Conservation (phyloP, 2,113 vertebrate species). For the Aix galericulata region DNA sequence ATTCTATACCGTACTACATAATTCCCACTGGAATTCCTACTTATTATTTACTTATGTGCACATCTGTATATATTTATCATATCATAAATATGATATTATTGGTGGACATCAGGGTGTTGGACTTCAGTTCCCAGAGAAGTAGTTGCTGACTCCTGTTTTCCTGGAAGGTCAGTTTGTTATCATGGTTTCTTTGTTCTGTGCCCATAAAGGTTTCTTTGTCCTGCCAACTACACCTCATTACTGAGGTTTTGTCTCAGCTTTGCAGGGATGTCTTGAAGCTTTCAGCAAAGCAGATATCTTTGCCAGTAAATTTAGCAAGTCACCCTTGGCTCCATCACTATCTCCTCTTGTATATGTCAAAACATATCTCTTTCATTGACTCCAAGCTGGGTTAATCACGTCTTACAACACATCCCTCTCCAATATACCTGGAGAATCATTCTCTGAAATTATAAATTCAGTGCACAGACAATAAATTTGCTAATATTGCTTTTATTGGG, state of each 20-base stretch:
- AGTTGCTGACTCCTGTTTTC: background rate
- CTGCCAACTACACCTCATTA: background rate
- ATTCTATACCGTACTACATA: background rate
- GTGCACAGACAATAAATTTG: background rate
- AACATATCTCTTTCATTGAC: background rate
- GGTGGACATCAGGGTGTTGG: background rate
- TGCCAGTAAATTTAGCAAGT: background rate
- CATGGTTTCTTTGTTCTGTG: too few species aligned
- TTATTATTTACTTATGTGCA: background rate
- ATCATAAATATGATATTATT: too few species aligned
- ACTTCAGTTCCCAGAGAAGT: background rate
- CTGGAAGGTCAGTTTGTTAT: background rate
- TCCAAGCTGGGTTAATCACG: background rate
- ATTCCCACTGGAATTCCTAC: background rate
- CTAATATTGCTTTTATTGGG: background rate
- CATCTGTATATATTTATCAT: too few species aligned
- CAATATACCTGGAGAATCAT: background rate
- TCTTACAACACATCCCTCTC: background rate
- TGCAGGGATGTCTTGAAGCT: background rate
- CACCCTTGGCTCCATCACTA: background rate
- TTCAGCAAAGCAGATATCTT: background rate
- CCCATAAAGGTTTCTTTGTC: background rate
- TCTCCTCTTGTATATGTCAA: background rate
- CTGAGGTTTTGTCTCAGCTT: background rate
- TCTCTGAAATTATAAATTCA: background rate